Conservation (phyloP, 2,113 vertebrate genomes). For the Gymnarchus niloticus region DNA sequence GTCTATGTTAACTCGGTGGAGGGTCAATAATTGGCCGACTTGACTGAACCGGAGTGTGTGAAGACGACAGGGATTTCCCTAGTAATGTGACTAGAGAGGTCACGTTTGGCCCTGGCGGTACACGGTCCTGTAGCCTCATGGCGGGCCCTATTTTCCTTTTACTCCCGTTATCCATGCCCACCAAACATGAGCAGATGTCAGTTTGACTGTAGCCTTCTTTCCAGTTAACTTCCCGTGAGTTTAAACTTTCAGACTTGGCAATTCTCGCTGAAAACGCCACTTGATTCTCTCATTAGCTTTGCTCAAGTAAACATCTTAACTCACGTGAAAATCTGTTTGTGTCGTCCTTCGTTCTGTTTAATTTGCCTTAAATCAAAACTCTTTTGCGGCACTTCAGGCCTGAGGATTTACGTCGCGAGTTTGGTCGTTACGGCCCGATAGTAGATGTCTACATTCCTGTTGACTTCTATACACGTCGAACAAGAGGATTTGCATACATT, state of each 20-base stretch:
- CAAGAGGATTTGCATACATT: constrained; percentile 99
- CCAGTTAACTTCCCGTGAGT: neutral
- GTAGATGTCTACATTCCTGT: constrained; percentile 98
- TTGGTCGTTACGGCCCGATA: constrained; percentile 96
- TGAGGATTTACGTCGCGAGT: constrained; percentile 96
- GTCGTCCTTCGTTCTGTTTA: too few relatives aligned
- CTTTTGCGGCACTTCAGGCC: constrained; percentile 87
- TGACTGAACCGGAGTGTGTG: too few relatives aligned
- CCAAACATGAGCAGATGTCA: neutral
- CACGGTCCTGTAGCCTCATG: neutral
- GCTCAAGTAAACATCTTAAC: too few relatives aligned
- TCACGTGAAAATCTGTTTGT: too few relatives aligned
- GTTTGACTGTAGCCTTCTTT: neutral
- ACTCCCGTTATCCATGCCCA: neutral
- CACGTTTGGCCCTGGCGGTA: neutral
- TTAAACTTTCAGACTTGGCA: neutral
- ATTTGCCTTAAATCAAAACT: constrained; percentile 42
- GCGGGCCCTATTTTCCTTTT: neutral
- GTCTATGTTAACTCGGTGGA: too few relatives aligned
- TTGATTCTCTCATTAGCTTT: too few relatives aligned
- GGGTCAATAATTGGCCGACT: too few relatives aligned
- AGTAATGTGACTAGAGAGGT: neutral
- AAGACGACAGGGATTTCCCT: too few relatives aligned
- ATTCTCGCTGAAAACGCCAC: too few relatives aligned
- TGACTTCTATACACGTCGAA: constrained; percentile 96